phyloP scores from a whole-genome alignment of 2,113 vertebrate species.

The Gymnocephalus cernua region DNA sequence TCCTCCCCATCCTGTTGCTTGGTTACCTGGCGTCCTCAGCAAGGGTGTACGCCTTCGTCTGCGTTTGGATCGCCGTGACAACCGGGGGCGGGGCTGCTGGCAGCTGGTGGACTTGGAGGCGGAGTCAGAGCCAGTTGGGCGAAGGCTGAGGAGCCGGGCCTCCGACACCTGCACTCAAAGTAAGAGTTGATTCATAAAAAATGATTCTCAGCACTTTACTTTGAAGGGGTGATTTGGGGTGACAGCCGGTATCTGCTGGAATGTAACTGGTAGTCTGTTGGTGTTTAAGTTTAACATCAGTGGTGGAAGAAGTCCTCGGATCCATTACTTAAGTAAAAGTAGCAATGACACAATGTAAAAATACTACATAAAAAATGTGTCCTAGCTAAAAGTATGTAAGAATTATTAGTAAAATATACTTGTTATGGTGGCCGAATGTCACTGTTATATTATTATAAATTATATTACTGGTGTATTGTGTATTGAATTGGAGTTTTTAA shows the following conservation, averaged over 20 bases:
- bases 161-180: constrained; percentile 62
- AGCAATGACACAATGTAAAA: neutral
- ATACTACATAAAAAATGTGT: neutral
- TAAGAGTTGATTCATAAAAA: constrained; percentile 44
- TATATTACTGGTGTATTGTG: neutral
- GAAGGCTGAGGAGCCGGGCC: constrained; percentile 38
- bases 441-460: neutral
- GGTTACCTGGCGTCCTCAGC: constrained; percentile 74
- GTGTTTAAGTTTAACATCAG: neutral
- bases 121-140: constrained; percentile 43
- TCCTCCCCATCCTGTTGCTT: constrained; percentile 53
- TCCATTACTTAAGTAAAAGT: neutral
- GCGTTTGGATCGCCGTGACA: constrained; percentile 72
- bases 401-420: neutral
- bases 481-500: too few relatives aligned
- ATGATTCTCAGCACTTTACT: neutral
- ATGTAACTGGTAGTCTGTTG: neutral
- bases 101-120: constrained; percentile 76
- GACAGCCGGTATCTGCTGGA: neutral
- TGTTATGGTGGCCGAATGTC: neutral
- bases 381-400: neutral
- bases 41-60: constrained; percentile 78
- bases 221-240: neutral
- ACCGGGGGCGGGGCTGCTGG: constrained; percentile 76
- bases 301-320: neutral